Base-by-base conservation (phyloP, 2,888 invertebrate species). In the Polyploca ridens region DNA sequence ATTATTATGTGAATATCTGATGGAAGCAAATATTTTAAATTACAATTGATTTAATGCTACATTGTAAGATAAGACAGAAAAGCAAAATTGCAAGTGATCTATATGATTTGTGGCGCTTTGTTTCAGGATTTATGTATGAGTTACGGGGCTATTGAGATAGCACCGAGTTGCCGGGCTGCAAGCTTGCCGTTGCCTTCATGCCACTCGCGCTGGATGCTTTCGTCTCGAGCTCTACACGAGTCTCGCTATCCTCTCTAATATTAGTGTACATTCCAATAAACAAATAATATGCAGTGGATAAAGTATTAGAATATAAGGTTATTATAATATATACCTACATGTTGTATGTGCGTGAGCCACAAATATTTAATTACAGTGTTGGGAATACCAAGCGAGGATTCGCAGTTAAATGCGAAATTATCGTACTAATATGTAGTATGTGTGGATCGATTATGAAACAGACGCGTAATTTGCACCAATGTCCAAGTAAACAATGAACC, bases 201-300 rank as follows among this genome's bases (percentile, higher is more conserved):
- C 67, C 49, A 49, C 62, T 33, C 61, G 60, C 59, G 60, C 54
- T 63, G 64, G 62, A 59, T 16, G 33, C 49, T 68, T 46, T 62
- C 66, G 64, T 62, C 62, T 63, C 65, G 65, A 63, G 64, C 63
- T 65, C 66, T 65, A 62, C 49, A 35, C 35, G 59, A 35, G 54
- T 19, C 8, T 19, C 54, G 35, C 35, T 38, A 60, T 19, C 19
- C n/a, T 58, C 68, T 74, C 66, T 67, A 68, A 70, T 73, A 69
- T 73, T 81, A 82, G 86, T 85, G 82, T 84, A 84, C 87, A 86
- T 86, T 85, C 82, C 84, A 79, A 61, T 61, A 27, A 58, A 60
- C 38, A 41, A 41, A 44, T 33, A 60, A 16, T 16, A 60, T 4
- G 16, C 16, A 8, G 41, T 33, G 10, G 14, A 44, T n/a, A 35